Evolutionary conservation across 2,113 vertebrate species (phyloP).

Genomic region (Coryphaenoides rupestris): DNA sequence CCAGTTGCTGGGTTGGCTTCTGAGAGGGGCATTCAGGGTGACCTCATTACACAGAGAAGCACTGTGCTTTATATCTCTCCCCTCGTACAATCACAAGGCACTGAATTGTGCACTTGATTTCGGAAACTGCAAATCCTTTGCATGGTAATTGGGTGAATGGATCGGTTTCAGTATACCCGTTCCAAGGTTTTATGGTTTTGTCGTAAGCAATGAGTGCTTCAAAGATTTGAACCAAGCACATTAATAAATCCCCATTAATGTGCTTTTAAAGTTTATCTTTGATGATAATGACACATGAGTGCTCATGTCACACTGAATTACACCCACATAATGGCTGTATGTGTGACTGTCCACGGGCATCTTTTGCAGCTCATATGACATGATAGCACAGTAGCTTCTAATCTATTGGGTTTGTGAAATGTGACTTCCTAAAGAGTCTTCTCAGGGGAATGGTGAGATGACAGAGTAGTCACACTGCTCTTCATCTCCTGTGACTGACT

Average conservation of each 20-base stretch:
- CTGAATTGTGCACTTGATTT: too few relatives aligned
- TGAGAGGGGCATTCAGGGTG: conserved; percentile 1
- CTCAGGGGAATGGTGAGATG: conserved; percentile 17
- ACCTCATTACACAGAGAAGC: not conserved
- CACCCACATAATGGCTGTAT: too few relatives aligned
- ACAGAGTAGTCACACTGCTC: conserved; percentile 17
- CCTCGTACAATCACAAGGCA: not conserved
- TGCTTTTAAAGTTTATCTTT: too few relatives aligned
- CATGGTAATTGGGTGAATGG: conserved; percentile 32
- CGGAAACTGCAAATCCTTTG: conserved; percentile 14
- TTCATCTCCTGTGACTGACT: conserved; percentile 26
- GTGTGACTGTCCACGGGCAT: too few relatives aligned
- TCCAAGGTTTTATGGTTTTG: conserved; percentile 44
- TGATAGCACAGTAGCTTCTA: too few relatives aligned
- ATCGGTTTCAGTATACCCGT: conserved; percentile 44
- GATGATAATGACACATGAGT: too few relatives aligned
- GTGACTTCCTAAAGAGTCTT: conserved; percentile 17
- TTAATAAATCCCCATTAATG: conserved; percentile 34
- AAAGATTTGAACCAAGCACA: conserved; percentile 31
- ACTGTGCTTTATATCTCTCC: not conserved
- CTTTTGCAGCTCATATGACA: too few relatives aligned
- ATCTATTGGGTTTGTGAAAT: too few relatives aligned
- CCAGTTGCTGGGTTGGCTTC: conserved; percentile 1
- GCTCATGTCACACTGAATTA: too few relatives aligned
- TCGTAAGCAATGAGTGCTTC: conserved; percentile 46